Evolutionary conservation across 2,888 invertebrate genomes (phyloP), one percentile per base, ranked within the genome.

Genomic region (Callimorpha dominula): DNA sequence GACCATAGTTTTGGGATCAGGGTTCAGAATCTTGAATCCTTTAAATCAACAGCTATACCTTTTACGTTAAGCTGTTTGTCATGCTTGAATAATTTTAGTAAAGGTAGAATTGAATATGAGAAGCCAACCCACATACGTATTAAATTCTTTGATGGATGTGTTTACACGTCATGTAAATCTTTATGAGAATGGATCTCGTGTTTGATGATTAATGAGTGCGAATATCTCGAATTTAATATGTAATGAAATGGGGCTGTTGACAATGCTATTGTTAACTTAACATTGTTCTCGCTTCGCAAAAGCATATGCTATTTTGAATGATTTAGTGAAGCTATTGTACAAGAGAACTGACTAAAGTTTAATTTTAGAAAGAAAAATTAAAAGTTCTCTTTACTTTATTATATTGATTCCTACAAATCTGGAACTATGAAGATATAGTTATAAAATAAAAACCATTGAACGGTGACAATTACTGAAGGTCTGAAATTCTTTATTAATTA

Each of bases 221-320:
- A 60, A 60, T 60, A 31, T 31, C 60, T 31, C 31, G 60, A 60
- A 31, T 60, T 60, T 31, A 60, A 60, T 60, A 60, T 60, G 31
- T 60, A 60, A 60, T 60, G 60, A 60, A 60, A 31, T 20, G 50
- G 12, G 68, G 68, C 68, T 57, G 46, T 60, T 66, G 46, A 57
- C 43, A 43, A 17, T 11, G 31, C 31, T 60, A 60, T 31, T 60
- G 60, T 60, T 31, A 20, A 57, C 12, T 12, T 60, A 17, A 52
- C 52, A 60, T 54, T n/a, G n/a, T 54, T 9, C n/a, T 6, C 8
- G 54, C 54, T 54, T n/a, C 6, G 17, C n/a, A 54, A n/a, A 50
- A 8, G n/a, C 54, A n/a, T 7, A n/a, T n/a, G 17, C n/a, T 31
- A 46, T 46, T 46, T 46, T 6, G 8, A 8, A 46, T 46, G 43